Percentiles rank a stretch among this genome's conserved stretches.
Conservation (phyloP, 2,113 vertebrate species). For the Noctilio leporinus region DNA sequence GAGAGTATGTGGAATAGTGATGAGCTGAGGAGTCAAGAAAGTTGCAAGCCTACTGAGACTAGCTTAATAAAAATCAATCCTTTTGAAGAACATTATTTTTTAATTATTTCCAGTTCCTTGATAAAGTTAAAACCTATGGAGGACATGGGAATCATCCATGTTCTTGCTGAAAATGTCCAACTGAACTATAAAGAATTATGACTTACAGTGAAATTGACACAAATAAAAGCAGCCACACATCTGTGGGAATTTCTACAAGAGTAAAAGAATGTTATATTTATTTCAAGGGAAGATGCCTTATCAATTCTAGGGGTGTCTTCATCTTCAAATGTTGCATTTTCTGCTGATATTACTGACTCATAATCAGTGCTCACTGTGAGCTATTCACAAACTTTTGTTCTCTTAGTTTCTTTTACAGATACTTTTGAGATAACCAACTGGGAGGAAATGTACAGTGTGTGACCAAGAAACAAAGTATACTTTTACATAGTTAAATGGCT, state of each 20-base stretch:
- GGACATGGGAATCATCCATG: not conserved
- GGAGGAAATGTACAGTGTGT: not conserved
- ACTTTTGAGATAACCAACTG: not conserved
- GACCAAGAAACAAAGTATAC: not conserved
- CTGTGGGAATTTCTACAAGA: not conserved
- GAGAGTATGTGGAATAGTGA: constrained; percentile 49
- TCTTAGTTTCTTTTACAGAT: not conserved
- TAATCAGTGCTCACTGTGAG: not conserved
- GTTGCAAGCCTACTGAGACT: constrained; percentile 18
- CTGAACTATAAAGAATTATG: not conserved
- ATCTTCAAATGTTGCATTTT: not conserved
- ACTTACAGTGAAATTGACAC: constrained; percentile 10
- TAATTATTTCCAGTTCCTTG: not conserved
- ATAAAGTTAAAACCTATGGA: constrained; percentile 31
- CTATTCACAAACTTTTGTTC: not conserved
- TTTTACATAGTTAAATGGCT: not conserved
- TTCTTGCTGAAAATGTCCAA: constrained; percentile 29
- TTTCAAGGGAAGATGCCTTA: not conserved
- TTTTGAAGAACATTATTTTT: constrained; percentile 25
- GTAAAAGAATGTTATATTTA: not conserved
- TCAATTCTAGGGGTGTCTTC: not conserved
- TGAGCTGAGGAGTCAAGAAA: constrained; percentile 55
- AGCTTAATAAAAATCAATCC: constrained; percentile 53
- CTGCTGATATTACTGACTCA: not conserved
- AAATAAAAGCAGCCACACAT: constrained; percentile 1